Conservation (phyloP, 2,113 vertebrate species). For the Archilochus colubris region DNA sequence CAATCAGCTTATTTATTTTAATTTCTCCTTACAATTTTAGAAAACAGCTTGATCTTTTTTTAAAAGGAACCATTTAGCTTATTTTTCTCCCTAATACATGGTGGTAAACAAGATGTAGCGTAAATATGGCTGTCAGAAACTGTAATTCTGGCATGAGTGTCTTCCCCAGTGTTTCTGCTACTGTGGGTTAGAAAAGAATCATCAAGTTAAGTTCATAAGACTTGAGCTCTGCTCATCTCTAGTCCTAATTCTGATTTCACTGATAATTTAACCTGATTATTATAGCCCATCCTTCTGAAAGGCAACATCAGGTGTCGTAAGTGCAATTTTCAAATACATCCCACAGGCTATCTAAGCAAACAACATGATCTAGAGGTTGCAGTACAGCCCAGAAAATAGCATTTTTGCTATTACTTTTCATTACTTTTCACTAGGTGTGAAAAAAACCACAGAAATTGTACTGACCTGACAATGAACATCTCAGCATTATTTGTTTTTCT, state of each 20-base stretch:
- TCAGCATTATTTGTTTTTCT: neutral
- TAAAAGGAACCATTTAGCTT: neutral
- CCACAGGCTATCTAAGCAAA: neutral
- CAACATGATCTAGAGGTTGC: neutral
- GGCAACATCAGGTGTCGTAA: neutral
- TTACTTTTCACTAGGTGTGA: neutral
- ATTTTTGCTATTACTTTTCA: neutral
- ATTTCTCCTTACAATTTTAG: neutral
- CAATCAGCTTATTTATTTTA: neutral
- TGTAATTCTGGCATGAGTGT: conserved; percentile 3
- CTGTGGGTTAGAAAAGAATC: neutral
- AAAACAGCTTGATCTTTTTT: neutral
- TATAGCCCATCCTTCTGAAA: neutral
- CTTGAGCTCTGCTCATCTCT: neutral
- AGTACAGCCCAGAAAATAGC: neutral
- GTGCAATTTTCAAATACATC: neutral
- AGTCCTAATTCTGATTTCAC: neutral
- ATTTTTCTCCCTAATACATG: neutral
- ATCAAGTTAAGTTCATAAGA: neutral
- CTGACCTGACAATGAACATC: neutral
- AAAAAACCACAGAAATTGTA: neutral
- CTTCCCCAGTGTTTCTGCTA: conserved; percentile 26
- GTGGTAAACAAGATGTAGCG: neutral
- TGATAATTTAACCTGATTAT: neutral
- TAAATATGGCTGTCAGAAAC: conserved; percentile 12